Evolutionary conservation across 2,797 vertebrate species (phyloP).

Genomic region (Philypnodon macrostomus): DNA sequence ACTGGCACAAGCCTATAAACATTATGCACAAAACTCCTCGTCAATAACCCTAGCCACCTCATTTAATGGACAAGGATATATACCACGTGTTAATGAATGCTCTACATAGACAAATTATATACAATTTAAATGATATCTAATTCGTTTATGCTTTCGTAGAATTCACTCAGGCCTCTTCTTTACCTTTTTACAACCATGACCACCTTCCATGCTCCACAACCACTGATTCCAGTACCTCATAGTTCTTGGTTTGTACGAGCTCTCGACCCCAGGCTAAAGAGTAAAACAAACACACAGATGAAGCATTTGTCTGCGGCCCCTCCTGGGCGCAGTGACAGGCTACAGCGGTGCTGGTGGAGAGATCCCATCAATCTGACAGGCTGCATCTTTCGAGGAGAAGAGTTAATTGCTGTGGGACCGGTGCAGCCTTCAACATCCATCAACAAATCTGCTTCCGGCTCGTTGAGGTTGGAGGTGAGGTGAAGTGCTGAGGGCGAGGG

Average conservation of each 20-base stretch:
- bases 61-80: too few relatives aligned
- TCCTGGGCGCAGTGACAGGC: slow-evolving; percentile 64
- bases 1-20: too few relatives aligned
- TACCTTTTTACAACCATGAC: slow-evolving; percentile 1
- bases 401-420: slow-evolving; percentile 81
- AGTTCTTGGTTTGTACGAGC: slow-evolving; percentile 27
- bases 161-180: not conserved
- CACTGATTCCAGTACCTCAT: slow-evolving; percentile 28
- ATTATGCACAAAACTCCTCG: too few relatives aligned
- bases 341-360: slow-evolving; percentile 52
- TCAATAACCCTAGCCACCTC: too few relatives aligned
- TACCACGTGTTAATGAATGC: too few relatives aligned
- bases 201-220: slow-evolving; percentile 1
- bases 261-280: slow-evolving; percentile 56
- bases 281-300: slow-evolving; percentile 70
- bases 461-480: slow-evolving; percentile 62
- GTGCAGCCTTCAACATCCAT: slow-evolving; percentile 73
- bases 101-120: too few relatives aligned
- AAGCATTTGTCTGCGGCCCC: slow-evolving; percentile 70
- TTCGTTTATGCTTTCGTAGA: too few relatives aligned
- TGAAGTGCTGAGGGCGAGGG: slow-evolving; percentile 48
- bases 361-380: slow-evolving; percentile 76
- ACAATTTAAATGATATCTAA: too few relatives aligned
- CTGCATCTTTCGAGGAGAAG: slow-evolving; percentile 70
- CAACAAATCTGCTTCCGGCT: slow-evolving; percentile 67